Evolutionary conservation across 2,113 vertebrate species (phyloP), one percentile per base, ranked within the genome.

Genomic region (Colaptes auratus): DNA sequence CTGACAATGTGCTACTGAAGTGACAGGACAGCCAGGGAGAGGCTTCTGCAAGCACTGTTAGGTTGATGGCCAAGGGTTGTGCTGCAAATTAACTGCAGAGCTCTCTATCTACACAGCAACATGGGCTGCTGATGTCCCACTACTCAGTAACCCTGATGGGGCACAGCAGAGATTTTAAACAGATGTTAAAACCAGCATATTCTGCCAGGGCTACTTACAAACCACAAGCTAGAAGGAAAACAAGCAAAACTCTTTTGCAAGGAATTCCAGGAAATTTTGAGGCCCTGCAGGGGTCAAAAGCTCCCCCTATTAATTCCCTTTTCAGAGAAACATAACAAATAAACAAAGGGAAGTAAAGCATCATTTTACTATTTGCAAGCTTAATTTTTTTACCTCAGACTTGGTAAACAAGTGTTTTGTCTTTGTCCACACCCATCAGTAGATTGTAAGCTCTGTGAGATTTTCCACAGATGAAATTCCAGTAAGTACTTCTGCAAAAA

Each of bases 321-420:
- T 44, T 69, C 0, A 7, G 6, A 65, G 60, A 28, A 55, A 70
- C 71, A n/a, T 8, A 28, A 27, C 35, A 63, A 66, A 58, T 3
- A 63, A 61, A 42, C 5, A 35, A 60, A 78, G 15, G 6, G 39
- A n/a, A 70, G 35, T 55, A 70, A 85, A 78, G 4, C 9, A 53
- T 15, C 0, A 3, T 50, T 89, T 75, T 55, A 16, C 10, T 80
- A 48, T 31, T 33, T 66, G 55, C 30, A 73, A 70, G 33, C 24
- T 82, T 78, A 3, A 19, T 16, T 87, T 92, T 92, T 91, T 88
- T 75, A 88, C 72, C 86, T 89, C 48, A 59, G 73, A 42, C 31
- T 89, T 12, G 31, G 61, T 21, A 88, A 94, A 81, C 27, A 28
- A 52, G 18, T 4, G 42, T 35, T 90, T 86, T 88, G 69, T n/a